Percentiles rank a stretch among this genome's conserved stretches.
phyloP scores from a whole-genome alignment of 2,888 invertebrate genomes.

The Serripes groenlandicus region DNA sequence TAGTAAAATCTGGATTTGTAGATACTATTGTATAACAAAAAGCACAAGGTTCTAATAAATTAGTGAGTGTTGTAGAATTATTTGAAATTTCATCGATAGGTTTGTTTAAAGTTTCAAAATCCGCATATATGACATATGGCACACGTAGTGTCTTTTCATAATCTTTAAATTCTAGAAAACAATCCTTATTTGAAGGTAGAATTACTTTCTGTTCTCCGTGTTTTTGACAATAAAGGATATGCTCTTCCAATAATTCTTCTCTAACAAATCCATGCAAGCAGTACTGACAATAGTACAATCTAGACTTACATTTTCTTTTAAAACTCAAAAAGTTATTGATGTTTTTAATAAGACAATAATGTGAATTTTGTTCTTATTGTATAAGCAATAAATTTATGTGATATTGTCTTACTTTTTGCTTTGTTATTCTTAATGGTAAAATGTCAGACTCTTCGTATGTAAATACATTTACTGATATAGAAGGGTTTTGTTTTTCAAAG shows the following conservation, averaged over 20 bases:
- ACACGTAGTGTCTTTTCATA: constrained; percentile 50
- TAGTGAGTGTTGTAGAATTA: constrained; percentile 25
- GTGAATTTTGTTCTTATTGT: constrained; percentile 35
- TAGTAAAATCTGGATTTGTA: constrained; percentile 32
- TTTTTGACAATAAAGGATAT: constrained; percentile 44
- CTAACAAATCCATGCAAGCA: constrained; percentile 47
- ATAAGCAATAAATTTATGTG: constrained; percentile 31
- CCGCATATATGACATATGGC: constrained; percentile 59
- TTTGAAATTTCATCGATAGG: constrained; percentile 22
- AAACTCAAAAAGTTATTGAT: constrained; percentile 35
- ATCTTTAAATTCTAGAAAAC: constrained; percentile 48
- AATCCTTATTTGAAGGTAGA: constrained; percentile 41
- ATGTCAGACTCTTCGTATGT: constrained; percentile 21
- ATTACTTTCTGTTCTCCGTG: constrained; percentile 51
- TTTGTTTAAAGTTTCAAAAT: constrained; percentile 55
- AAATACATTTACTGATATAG: constrained; percentile 51
- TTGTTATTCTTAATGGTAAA: constrained; percentile 19
- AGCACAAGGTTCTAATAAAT: constrained; percentile 48
- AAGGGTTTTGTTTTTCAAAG: constrained; percentile 55
- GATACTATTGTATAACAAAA: constrained; percentile 55
- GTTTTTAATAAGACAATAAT: constrained; percentile 46
- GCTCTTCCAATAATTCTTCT: constrained; percentile 32
- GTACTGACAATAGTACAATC: constrained; percentile 32
- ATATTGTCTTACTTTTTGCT: not conserved
- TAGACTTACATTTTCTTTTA: not conserved